Evolutionary conservation across 2,797 vertebrate species (phyloP).

Genomic region (Propithecus perrieri): DNA sequence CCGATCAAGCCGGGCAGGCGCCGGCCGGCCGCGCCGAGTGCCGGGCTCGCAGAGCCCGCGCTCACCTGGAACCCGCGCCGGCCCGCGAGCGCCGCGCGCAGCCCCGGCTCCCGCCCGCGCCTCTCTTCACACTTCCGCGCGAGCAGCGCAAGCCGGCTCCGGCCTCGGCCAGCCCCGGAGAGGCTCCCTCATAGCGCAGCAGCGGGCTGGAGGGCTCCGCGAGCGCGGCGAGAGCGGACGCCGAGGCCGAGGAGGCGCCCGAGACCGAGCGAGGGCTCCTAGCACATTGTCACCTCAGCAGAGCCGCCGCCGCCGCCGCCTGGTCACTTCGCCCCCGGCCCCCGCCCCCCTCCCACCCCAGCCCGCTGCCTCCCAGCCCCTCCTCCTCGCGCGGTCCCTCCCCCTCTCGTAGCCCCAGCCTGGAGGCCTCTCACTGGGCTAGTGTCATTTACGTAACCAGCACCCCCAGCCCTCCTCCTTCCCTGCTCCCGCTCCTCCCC

Average conservation of each 20-base stretch:
- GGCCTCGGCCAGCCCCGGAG: constrained; percentile 59
- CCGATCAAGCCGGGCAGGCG: background rate
- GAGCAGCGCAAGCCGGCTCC: constrained; percentile 51
- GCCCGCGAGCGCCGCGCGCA: constrained; percentile 6
- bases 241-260: constrained; percentile 26
- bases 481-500: constrained; percentile 57
- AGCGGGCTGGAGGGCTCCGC: background rate
- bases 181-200: constrained; percentile 74
- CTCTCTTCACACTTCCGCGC: constrained; percentile 53
- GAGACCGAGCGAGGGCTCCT: background rate
- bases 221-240: background rate
- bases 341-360: constrained; percentile 46
- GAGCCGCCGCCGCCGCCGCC: constrained; percentile 38
- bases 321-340: constrained; percentile 67
- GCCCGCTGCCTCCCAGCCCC: constrained; percentile 8
- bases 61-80: constrained; percentile 64
- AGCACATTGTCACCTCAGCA: constrained; percentile 59
- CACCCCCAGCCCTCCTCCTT: constrained; percentile 54
- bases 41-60: background rate
- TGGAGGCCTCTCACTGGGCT: constrained; percentile 76
- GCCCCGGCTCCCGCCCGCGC: constrained; percentile 25
- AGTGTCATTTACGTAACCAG: constrained; percentile 79
- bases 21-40: background rate
- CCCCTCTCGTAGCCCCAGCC: constrained; percentile 63
- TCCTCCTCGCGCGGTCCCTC: constrained; percentile 61